Evolutionary conservation across 2,888 invertebrate genomes (phyloP).

Genomic region (Cotesia congregata): DNA sequence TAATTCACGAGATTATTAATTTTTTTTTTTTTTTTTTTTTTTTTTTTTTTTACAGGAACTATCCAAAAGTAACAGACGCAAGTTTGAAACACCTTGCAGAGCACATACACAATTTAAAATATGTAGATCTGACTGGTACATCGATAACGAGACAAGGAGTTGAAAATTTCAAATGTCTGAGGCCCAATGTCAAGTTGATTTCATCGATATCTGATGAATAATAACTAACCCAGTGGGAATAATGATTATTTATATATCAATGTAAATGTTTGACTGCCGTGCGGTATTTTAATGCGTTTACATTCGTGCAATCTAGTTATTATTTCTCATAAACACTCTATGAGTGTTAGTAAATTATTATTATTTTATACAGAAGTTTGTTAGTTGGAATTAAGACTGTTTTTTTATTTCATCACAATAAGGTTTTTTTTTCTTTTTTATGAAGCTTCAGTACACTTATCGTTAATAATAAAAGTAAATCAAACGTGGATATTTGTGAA

Average conservation of each 20-base stretch:
- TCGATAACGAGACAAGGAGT: slow-evolving; percentile 76
- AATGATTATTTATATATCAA: not conserved
- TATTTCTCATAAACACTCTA: not conserved
- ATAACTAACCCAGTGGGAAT: not conserved
- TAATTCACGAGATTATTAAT: not conserved
- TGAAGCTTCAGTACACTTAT: not conserved
- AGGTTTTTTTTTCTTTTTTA: not conserved
- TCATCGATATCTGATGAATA: slow-evolving; percentile 52
- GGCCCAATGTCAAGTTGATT: slow-evolving; percentile 72
- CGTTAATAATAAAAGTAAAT: not conserved
- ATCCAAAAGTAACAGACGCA: slow-evolving; percentile 75
- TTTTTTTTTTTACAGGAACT: slow-evolving; percentile 72
- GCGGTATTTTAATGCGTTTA: not conserved
- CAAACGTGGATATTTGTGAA: not conserved
- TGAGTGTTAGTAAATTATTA: not conserved
- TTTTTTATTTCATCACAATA: not conserved
- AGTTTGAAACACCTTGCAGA: slow-evolving; percentile 76
- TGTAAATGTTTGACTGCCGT: not conserved
- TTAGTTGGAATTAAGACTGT: not conserved
- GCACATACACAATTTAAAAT: slow-evolving; percentile 74
- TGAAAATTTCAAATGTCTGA: slow-evolving; percentile 73
- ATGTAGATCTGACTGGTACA: slow-evolving; percentile 79
- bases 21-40: slow-evolving; percentile 40
- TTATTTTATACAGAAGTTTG: not conserved
- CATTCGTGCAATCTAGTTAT: not conserved